Evolutionary conservation across 2,113 vertebrate species (phyloP).

Genomic region (Trochalopteron elliotii): DNA sequence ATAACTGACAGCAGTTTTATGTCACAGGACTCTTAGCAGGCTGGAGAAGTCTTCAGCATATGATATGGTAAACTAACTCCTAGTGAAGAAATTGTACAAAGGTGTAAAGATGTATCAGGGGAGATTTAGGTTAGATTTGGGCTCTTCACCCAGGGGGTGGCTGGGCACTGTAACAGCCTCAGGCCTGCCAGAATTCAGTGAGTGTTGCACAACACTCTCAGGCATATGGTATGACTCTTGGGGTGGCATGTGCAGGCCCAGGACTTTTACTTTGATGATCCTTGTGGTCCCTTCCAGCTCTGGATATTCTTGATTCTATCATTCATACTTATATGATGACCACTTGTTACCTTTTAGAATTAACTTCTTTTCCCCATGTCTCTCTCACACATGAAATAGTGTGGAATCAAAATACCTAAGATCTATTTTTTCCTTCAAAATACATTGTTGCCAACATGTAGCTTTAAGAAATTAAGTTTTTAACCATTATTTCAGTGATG

Average conservation of each 20-base stretch:
- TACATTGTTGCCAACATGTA: background rate
- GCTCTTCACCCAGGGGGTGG: background rate
- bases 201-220: accelerated
- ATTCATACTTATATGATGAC: background rate
- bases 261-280: background rate
- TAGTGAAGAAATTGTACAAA: background rate
- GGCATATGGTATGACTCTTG: background rate
- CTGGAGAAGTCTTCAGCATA: background rate
- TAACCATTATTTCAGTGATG: background rate
- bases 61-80: background rate
- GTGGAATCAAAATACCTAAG: background rate
- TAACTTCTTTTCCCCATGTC: background rate
- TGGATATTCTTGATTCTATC: background rate
- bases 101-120: background rate
- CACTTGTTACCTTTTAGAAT: background rate
- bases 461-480: background rate
- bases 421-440: background rate
- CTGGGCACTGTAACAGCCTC: too few species aligned
- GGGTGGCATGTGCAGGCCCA: background rate
- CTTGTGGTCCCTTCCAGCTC: background rate
- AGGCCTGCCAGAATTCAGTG: background rate
- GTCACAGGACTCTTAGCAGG: background rate
- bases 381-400: background rate
- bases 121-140: background rate
- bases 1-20: background rate